Evolutionary conservation across 2,113 vertebrate genomes (phyloP).

Genomic region (Lonchura striata): DNA sequence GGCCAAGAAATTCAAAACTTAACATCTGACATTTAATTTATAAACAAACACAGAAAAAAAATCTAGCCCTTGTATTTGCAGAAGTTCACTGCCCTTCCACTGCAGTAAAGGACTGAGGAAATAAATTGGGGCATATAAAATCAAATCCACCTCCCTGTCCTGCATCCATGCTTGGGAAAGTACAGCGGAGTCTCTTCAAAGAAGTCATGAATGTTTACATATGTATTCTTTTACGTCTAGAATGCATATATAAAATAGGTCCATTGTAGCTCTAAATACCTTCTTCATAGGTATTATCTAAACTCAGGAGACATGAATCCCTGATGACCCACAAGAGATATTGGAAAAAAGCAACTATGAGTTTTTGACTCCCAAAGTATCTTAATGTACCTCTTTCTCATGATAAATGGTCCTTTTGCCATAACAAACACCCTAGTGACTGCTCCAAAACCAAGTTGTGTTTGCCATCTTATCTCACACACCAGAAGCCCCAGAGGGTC

Average conservation of each 20-base stretch:
- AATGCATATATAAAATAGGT: neutral
- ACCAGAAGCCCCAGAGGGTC: neutral
- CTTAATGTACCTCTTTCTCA: neutral
- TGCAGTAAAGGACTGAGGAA: neutral
- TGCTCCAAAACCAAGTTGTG: neutral
- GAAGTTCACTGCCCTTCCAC: neutral
- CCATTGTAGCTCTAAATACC: neutral
- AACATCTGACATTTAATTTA: neutral
- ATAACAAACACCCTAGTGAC: neutral
- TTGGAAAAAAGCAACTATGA: neutral
- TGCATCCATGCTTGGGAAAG: neutral
- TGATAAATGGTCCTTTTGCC: neutral
- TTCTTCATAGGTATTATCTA: neutral
- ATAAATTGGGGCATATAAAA: neutral
- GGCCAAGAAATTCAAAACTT: neutral
- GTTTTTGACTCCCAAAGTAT: neutral
- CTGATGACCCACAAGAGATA: neutral
- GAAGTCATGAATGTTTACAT: neutral
- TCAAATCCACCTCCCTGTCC: neutral
- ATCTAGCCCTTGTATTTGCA: neutral
- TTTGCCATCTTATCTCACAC: neutral
- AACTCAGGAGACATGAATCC: neutral
- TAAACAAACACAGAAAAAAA: neutral
- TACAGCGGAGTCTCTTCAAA: neutral
- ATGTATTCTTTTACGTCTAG: neutral